These are phyloP conservation scores for Centruroides vittatus DNA, from an alignment of 1,140 invertebrate species.

Conservation along the genomic window DNA sequence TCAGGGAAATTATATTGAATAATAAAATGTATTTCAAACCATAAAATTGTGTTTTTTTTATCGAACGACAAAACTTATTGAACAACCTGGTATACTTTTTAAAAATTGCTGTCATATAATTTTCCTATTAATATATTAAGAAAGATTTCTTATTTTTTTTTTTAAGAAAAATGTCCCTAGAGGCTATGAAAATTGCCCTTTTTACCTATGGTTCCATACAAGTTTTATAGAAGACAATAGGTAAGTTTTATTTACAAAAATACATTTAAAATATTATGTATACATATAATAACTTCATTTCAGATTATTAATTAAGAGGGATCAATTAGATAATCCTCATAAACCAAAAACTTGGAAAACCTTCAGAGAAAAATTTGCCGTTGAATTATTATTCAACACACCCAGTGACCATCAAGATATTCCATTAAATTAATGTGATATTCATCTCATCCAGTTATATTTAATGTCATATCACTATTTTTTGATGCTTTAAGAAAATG, in stretches of 20 bases:
- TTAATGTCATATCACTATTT: background rate
- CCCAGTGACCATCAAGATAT: conserved; percentile 13
- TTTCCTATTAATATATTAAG: background rate
- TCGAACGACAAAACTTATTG: too few species aligned
- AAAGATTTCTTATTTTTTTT: background rate
- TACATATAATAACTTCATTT: conserved; percentile 1
- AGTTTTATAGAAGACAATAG: conserved; percentile 33
- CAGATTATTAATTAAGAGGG: conserved; percentile 29
- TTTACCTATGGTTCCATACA: conserved; percentile 43
- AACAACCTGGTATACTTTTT: too few species aligned
- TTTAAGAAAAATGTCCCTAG: conserved; percentile 33
- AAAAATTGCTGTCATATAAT: too few species aligned
- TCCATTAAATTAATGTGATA: background rate
- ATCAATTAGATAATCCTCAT: conserved; percentile 40
- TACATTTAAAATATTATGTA: too few species aligned
- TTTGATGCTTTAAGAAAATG: too few species aligned
- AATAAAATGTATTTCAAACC: too few species aligned
- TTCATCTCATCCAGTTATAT: background rate
- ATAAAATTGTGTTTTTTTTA: too few species aligned
- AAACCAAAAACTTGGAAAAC: conserved; percentile 35
- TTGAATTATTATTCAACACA: conserved; percentile 22
- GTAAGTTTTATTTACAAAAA: conserved; percentile 19
- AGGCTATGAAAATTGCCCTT: conserved; percentile 39
- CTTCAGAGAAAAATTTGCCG: conserved; percentile 30
- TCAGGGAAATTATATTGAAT: too few species aligned